phyloP scores from a whole-genome alignment of 2,888 invertebrate species.

The Drosophila hawaiiensis region DNA sequence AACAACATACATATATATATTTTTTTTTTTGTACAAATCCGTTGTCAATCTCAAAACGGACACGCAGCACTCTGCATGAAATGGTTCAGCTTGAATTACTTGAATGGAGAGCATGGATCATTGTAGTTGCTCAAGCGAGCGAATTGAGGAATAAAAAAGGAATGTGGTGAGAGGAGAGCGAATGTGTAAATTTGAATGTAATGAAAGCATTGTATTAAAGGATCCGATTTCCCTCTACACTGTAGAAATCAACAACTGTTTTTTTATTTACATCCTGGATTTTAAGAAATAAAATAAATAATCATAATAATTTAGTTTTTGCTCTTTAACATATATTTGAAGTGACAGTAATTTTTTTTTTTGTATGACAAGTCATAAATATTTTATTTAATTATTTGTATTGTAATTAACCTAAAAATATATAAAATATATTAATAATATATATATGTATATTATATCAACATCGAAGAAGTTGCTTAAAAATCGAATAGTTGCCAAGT shows the following conservation, averaged over 20 bases:
- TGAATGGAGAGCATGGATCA: constrained; percentile 3
- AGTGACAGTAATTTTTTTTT: not conserved
- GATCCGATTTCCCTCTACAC: not conserved
- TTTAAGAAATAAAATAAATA: not conserved
- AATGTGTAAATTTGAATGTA: not conserved
- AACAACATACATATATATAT: constrained; percentile 10
- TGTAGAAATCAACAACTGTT: not conserved
- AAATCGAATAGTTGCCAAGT: not conserved
- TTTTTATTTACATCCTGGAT: not conserved
- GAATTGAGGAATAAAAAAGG: not conserved
- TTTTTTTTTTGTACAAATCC: constrained; percentile 27
- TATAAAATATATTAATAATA: not conserved
- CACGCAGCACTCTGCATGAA: constrained; percentile 36
- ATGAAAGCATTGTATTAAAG: not conserved
- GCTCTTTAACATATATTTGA: not conserved
- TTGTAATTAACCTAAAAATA: not conserved
- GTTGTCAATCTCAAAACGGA: constrained; percentile 46
- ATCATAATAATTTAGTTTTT: not conserved
- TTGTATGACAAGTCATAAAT: not conserved
- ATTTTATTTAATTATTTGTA: not conserved
- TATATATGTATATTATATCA: not conserved
- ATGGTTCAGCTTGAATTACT: constrained; percentile 33
- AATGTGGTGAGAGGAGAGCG: not conserved
- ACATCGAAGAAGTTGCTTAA: not conserved
- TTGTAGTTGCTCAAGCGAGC: constrained; percentile 14